Percentiles rank a stretch among this genome's conserved stretches.
These are phyloP conservation scores for Plagiodera versicolora DNA, from an alignment of 2,888 invertebrate genomes.

Conservation along the genomic window DNA sequence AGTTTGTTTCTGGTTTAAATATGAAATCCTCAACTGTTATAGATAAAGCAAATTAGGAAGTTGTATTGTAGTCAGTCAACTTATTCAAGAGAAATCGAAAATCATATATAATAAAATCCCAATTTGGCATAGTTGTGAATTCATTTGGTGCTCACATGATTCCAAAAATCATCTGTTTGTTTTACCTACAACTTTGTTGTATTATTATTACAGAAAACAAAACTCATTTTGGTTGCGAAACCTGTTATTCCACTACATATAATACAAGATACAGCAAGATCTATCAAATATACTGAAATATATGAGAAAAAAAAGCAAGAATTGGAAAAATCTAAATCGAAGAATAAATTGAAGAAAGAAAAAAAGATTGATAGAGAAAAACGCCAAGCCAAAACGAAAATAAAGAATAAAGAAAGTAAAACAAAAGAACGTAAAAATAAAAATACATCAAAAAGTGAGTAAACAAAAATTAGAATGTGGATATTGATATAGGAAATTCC, in stretches of 20 bases:
- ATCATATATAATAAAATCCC: too few species aligned
- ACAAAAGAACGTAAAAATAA: slow-evolving; percentile 8
- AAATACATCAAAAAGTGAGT: neutral
- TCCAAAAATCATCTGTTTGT: too few species aligned
- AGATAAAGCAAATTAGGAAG: too few species aligned
- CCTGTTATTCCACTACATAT: slow-evolving; percentile 32
- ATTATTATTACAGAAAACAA: slow-evolving; percentile 26
- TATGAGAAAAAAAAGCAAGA: slow-evolving; percentile 31
- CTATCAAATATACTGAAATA: slow-evolving; percentile 34
- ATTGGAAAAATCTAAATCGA: slow-evolving; percentile 8
- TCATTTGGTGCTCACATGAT: too few species aligned
- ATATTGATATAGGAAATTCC: neutral
- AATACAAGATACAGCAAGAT: slow-evolving; percentile 29
- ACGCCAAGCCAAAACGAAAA: slow-evolving; percentile 10
- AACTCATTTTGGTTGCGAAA: slow-evolving; percentile 31
- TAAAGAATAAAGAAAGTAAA: slow-evolving; percentile 5
- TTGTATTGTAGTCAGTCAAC: too few species aligned
- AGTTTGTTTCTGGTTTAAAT: neutral
- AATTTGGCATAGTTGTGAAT: too few species aligned
- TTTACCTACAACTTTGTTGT: too few species aligned
- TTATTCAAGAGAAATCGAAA: too few species aligned
- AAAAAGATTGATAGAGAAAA: slow-evolving; percentile 19
- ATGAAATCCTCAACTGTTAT: neutral
- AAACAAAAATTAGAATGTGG: too few species aligned
- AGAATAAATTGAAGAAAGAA: slow-evolving; percentile 17